These are phyloP conservation scores for Odontocolon sp. DNA, from an alignment of 2,888 invertebrate genomes.

Conservation along the genomic window DNA sequence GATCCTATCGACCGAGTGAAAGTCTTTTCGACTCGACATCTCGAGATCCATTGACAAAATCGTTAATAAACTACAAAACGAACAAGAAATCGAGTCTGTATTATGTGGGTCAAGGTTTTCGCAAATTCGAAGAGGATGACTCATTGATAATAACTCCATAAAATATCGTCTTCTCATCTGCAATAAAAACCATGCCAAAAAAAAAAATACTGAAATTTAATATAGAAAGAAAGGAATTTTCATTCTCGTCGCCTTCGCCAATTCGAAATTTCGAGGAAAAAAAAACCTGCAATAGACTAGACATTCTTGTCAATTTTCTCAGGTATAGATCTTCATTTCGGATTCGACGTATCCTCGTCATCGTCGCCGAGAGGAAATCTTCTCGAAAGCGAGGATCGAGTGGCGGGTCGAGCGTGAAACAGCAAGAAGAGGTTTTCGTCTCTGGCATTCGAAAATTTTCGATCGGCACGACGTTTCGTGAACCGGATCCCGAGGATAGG, in stretches of 20 bases:
- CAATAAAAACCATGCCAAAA: not conserved
- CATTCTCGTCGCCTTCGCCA: not conserved
- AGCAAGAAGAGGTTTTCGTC: too few species aligned
- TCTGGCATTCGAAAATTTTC: not conserved
- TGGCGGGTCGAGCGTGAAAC: too few species aligned
- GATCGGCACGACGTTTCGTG: too few species aligned
- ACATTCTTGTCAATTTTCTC: not conserved
- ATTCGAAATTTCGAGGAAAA: not conserved
- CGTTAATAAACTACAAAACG: conserved; percentile 39
- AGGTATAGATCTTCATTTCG: too few species aligned
- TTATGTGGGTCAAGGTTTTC: conserved; percentile 73
- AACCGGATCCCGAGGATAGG: not conserved
- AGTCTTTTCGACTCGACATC: conserved; percentile 55
- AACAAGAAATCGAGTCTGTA: conserved; percentile 66
- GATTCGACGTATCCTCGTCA: too few species aligned
- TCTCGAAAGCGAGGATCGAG: too few species aligned
- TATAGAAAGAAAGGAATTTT: not conserved
- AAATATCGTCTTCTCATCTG: conserved; percentile 3
- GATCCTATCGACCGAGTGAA: conserved; percentile 57
- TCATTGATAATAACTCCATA: conserved; percentile 24
- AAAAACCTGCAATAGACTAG: not conserved
- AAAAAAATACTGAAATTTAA: not conserved
- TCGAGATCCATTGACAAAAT: conserved; percentile 23
- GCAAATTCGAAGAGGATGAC: conserved; percentile 59
- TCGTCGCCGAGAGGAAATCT: too few species aligned